Conservation (phyloP, 2,113 vertebrate genomes). For the Oreochromis niloticus region DNA sequence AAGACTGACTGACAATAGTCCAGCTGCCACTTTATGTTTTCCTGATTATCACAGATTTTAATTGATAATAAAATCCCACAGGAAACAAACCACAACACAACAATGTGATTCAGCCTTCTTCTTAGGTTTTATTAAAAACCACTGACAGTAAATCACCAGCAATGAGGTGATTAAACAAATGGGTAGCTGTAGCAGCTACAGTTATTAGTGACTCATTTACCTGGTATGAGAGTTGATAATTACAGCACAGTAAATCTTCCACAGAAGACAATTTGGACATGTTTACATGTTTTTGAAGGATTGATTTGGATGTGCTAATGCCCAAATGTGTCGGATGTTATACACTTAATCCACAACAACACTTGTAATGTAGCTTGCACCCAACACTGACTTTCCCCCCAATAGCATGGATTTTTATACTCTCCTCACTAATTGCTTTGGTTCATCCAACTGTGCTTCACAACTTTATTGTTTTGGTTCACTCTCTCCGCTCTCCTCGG, state of each 20-base stretch:
- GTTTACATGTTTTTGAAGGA: not conserved
- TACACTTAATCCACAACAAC: not conserved
- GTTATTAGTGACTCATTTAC: not conserved
- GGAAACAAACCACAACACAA: not conserved
- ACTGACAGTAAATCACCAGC: not conserved
- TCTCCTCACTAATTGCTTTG: not conserved
- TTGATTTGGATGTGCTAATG: not conserved
- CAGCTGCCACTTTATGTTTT: not conserved
- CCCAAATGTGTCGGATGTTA: not conserved
- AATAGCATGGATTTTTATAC: not conserved
- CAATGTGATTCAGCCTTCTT: not conserved
- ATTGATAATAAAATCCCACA: not conserved
- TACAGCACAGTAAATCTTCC: not conserved
- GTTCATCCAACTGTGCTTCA: not conserved
- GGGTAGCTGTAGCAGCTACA: not conserved
- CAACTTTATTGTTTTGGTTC: not conserved
- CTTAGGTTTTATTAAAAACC: not conserved
- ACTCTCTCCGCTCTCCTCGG: not conserved
- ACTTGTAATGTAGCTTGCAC: not conserved
- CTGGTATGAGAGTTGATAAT: not conserved
- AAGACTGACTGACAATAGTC: not conserved
- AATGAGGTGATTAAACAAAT: conserved; percentile 22
- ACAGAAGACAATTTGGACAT: not conserved
- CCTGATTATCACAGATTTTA: not conserved
- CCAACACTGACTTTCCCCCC: not conserved